phyloP scores from a whole-genome alignment of 2,888 invertebrate species.

The Latheticus oryzae region DNA sequence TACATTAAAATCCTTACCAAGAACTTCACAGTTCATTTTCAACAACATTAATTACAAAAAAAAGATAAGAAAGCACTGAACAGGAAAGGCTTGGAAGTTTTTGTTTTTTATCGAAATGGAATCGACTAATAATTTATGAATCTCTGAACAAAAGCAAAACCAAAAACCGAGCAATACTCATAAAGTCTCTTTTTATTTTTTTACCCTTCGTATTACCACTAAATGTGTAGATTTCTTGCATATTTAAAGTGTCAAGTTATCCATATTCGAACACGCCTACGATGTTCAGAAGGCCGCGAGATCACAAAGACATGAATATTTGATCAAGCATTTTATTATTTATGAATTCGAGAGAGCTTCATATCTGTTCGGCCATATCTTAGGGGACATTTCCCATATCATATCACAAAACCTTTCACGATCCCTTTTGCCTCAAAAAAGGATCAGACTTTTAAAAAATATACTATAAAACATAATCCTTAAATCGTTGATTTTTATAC shows the following conservation, averaged over 20 bases:
- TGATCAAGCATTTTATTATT: conserved; percentile 53
- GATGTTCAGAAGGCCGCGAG: conserved; percentile 35
- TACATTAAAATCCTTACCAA: conserved; percentile 8
- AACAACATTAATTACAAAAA: conserved; percentile 8
- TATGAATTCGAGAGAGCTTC: conserved; percentile 47
- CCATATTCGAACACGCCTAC: conserved; percentile 35
- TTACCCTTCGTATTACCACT: conserved; percentile 23
- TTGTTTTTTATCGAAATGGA: too few relatives aligned
- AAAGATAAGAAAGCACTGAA: too few relatives aligned
- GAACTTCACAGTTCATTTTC: conserved; percentile 12
- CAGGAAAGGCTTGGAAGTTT: too few relatives aligned
- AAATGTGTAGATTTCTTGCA: conserved; percentile 32
- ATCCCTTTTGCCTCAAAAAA: conserved; percentile 41
- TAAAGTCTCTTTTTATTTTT: conserved; percentile 35
- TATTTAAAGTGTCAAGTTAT: conserved; percentile 40
- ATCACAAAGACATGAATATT: conserved; percentile 56
- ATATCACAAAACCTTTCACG: conserved; percentile 50
- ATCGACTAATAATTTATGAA: too few relatives aligned
- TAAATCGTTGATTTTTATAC: conserved; percentile 51
- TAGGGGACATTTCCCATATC: conserved; percentile 56
- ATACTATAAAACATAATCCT: conserved; percentile 54
- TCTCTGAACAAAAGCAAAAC: too few relatives aligned
- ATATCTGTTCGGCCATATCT: conserved; percentile 52
- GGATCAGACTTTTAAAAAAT: conserved; percentile 54
- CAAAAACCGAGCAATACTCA: conserved; percentile 27